Conservation (phyloP, 2,113 vertebrate species). For the Centropristis striata region DNA sequence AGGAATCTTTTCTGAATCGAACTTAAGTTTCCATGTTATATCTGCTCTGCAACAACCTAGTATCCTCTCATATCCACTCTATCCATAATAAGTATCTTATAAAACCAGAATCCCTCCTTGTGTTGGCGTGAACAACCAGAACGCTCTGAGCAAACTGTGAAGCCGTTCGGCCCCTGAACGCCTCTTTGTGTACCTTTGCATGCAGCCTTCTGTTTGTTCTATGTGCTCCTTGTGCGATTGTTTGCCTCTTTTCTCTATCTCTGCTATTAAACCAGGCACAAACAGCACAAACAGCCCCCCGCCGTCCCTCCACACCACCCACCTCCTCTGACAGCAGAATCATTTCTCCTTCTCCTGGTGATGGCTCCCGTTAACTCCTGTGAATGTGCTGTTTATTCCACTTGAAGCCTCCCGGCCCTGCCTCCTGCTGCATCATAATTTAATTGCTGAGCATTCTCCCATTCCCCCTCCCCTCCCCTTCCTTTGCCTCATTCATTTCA, state of each 20-base stretch:
- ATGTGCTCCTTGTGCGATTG: not conserved
- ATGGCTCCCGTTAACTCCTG: conserved; percentile 57
- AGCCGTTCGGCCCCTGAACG: not conserved
- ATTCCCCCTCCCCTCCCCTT: conserved; percentile 29
- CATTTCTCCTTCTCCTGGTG: conserved; percentile 65
- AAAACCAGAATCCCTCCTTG: not conserved
- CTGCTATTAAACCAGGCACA: conserved; percentile 32
- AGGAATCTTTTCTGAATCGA: too few relatives aligned
- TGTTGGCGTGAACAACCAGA: not conserved
- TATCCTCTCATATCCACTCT: conserved; percentile 19
- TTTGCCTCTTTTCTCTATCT: conserved; percentile 37
- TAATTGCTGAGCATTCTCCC: conserved; percentile 68
- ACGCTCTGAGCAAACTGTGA: conserved; percentile 5
- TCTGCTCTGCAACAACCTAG: conserved; percentile 26
- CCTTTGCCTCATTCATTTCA: conserved; percentile 70
- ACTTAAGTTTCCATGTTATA: conserved; percentile 21
- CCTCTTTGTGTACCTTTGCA: conserved; percentile 17
- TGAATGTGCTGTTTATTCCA: conserved; percentile 64
- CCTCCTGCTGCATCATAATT: conserved; percentile 68
- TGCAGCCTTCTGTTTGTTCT: conserved; percentile 41
- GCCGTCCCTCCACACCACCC: conserved; percentile 11
- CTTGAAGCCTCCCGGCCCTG: conserved; percentile 44
- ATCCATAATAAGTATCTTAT: conserved; percentile 18
- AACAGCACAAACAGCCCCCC: conserved; percentile 32
- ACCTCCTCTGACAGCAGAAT: conserved; percentile 48